Percentiles rank a stretch among this genome's conserved stretches.
phyloP scores from a whole-genome alignment of 2,797 vertebrate genomes.

The Coccyzus lansbergi region DNA sequence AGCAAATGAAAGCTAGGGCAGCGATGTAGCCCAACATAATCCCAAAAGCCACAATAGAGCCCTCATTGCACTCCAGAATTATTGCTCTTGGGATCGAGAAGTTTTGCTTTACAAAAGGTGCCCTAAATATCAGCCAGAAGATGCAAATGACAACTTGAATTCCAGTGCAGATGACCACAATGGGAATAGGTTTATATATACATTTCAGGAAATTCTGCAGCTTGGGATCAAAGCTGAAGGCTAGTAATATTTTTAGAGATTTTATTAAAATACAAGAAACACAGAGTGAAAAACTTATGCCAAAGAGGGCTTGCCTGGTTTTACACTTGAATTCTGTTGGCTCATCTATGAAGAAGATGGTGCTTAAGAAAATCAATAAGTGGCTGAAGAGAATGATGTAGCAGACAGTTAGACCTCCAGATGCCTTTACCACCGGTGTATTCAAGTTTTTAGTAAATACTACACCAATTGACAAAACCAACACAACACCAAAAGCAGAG shows the following conservation, averaged over 20 bases:
- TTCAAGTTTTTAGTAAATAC: slow-evolving; percentile 84
- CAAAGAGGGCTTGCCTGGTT: slow-evolving; percentile 85
- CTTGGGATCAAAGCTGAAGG: slow-evolving; percentile 86
- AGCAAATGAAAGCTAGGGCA: slow-evolving; percentile 85
- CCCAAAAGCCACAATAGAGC: slow-evolving; percentile 83
- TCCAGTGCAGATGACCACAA: slow-evolving; percentile 78
- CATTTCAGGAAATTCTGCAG: slow-evolving; percentile 79
- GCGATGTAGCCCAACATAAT: slow-evolving; percentile 87
- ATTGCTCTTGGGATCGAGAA: slow-evolving; percentile 70
- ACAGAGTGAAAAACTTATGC: slow-evolving; percentile 88
- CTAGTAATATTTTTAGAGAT: slow-evolving; percentile 88
- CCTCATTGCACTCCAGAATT: slow-evolving; percentile 85
- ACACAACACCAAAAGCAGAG: slow-evolving; percentile 78
- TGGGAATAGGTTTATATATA: slow-evolving; percentile 79
- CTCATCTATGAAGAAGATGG: slow-evolving; percentile 83
- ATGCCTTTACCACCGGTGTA: slow-evolving; percentile 87
- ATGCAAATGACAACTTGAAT: slow-evolving; percentile 82
- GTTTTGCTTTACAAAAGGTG: slow-evolving; percentile 74
- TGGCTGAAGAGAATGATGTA: slow-evolving; percentile 88
- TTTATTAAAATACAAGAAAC: slow-evolving; percentile 91
- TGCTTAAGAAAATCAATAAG: slow-evolving; percentile 83
- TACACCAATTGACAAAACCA: slow-evolving; percentile 78
- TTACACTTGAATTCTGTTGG: slow-evolving; percentile 82
- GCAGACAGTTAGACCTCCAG: slow-evolving; percentile 84
- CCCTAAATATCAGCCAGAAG: slow-evolving; percentile 83